phyloP scores from a whole-genome alignment of 2,113 vertebrate species.

The Nerophis lumbriciformis region DNA sequence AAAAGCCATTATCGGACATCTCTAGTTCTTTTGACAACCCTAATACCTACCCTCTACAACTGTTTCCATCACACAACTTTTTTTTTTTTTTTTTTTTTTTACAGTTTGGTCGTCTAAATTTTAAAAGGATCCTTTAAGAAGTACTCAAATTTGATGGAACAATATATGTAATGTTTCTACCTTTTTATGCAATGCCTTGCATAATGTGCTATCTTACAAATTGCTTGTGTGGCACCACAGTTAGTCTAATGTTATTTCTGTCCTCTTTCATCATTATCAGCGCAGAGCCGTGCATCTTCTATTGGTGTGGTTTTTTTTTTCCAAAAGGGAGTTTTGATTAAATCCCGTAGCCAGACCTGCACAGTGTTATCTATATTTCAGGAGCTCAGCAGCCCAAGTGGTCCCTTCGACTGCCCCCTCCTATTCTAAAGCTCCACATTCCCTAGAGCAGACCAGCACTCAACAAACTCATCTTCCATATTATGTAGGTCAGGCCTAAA shows the following conservation, averaged over 20 bases:
- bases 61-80: too few relatives aligned
- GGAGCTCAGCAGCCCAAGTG: slow-evolving; percentile 27
- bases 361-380: slow-evolving; percentile 60
- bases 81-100: too few relatives aligned
- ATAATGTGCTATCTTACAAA: slow-evolving; percentile 5
- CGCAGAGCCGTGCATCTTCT: not conserved
- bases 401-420: slow-evolving; percentile 1
- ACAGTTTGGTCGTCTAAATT: too few relatives aligned
- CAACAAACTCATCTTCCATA: slow-evolving; percentile 1
- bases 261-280: slow-evolving; percentile 15
- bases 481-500: slow-evolving; percentile 44
- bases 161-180: too few relatives aligned
- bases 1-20: too few relatives aligned
- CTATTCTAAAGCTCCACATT: not conserved
- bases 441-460: slow-evolving; percentile 10
- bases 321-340: slow-evolving; percentile 46
- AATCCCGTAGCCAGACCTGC: slow-evolving; percentile 26
- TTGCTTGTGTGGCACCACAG: not conserved
- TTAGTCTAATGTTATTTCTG: not conserved
- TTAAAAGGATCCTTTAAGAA: too few relatives aligned
- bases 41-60: too few relatives aligned
- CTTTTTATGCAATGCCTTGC: not conserved
- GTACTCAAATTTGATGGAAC: too few relatives aligned
- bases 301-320: slow-evolving; percentile 7
- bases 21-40: too few relatives aligned